Conservation (phyloP, 53 echinoderm and acorn worm genomes). For the Arbacia lixula region DNA sequence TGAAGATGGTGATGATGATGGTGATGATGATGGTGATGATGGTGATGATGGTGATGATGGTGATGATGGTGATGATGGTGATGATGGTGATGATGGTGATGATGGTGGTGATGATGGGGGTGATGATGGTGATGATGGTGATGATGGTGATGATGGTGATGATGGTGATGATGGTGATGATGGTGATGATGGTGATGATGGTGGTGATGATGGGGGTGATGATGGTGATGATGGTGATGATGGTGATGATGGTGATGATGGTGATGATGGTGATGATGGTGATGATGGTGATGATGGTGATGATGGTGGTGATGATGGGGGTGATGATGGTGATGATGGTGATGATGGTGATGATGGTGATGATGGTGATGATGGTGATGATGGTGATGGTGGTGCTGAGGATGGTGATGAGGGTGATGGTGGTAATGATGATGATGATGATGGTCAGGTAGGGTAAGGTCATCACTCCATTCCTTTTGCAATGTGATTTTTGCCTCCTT, state of each 20-base stretch:
- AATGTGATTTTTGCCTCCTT: too few species aligned
- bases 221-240: conserved; percentile 5
- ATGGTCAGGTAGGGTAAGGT: background rate
- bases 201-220: background rate
- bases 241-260: background rate
- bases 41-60: conserved; percentile 19
- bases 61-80: conserved; percentile 25
- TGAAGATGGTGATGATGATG: conserved; percentile 15
- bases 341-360: conserved; percentile 37
- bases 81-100: conserved; percentile 33
- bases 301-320: conserved; percentile 22
- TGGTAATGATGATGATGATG: conserved; percentile 25
- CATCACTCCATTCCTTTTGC: too few species aligned
- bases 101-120: conserved; percentile 15
- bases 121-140: conserved; percentile 30
- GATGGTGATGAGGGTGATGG: conserved; percentile 10
- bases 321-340: conserved; percentile 37
- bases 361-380: conserved; percentile 12
- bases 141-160: conserved; percentile 7
- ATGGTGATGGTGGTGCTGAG: conserved; percentile 13
- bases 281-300: conserved; percentile 32
- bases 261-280: conserved; percentile 16
- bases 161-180: conserved; percentile 23
- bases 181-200: conserved; percentile 2
- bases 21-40: conserved; percentile 23